Conservation (phyloP, 2,888 invertebrate species). For the Nipponacmea schrenckii region DNA sequence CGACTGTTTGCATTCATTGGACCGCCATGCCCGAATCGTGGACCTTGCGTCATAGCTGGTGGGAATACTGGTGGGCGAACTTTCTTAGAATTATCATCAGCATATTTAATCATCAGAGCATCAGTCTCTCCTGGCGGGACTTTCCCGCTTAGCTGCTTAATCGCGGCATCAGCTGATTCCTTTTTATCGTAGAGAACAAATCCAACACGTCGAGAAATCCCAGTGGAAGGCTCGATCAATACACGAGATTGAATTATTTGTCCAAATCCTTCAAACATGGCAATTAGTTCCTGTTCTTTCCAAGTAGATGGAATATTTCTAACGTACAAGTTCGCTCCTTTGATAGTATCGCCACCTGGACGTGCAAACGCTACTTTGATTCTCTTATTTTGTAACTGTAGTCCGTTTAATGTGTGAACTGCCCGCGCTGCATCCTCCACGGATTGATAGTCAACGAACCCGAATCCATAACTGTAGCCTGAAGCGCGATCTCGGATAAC, state of each 20-base stretch:
- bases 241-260: slow-evolving; percentile 92
- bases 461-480: slow-evolving; percentile 96
- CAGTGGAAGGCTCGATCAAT: slow-evolving; percentile 87
- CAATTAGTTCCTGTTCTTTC: slow-evolving; percentile 81
- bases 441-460: slow-evolving; percentile 90
- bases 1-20: slow-evolving; percentile 11
- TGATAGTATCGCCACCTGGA: slow-evolving; percentile 90
- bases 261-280: slow-evolving; percentile 88
- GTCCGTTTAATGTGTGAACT: slow-evolving; percentile 87
- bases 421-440: slow-evolving; percentile 88
- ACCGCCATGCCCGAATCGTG: slow-evolving; percentile 28
- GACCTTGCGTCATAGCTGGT: slow-evolving; percentile 33
- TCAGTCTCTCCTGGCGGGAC: slow-evolving; percentile 85
- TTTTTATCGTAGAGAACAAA: slow-evolving; percentile 85
- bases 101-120: slow-evolving; percentile 85
- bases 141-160: slow-evolving; percentile 82
- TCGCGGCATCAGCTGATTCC: slow-evolving; percentile 90
- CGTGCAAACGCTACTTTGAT: slow-evolving; percentile 94
- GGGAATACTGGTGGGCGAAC: slow-evolving; percentile 35
- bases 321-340: slow-evolving; percentile 93
- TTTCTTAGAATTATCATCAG: slow-evolving; percentile 78
- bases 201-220: slow-evolving; percentile 88
- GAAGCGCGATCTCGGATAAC: slow-evolving; percentile 76
- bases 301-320: slow-evolving; percentile 81
- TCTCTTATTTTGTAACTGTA: slow-evolving; percentile 88